A percentile compares a stretch with the other conserved stretches of the same genome.
Evolutionary conservation across 2,888 invertebrate genomes (phyloP).

Genomic region (Lycocerus yunnanus): DNA sequence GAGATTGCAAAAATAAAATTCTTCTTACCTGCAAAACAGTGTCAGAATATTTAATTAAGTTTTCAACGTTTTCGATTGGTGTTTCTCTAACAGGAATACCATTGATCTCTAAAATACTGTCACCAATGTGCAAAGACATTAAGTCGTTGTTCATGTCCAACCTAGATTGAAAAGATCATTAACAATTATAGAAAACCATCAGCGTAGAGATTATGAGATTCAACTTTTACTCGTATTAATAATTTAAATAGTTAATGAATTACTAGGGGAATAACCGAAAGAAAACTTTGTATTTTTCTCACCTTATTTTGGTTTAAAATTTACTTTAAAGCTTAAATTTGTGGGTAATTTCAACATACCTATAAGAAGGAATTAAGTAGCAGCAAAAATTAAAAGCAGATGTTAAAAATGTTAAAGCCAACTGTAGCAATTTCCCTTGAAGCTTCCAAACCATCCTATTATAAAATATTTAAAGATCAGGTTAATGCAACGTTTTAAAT

Average conservation of each 20-base stretch:
- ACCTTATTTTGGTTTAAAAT: background rate
- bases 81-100: constrained; percentile 84
- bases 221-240: background rate
- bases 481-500: background rate
- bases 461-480: constrained; percentile 19
- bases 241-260: background rate
- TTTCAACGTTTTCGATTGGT: constrained; percentile 78
- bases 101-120: constrained; percentile 90
- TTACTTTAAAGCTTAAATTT: background rate
- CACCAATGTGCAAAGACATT: constrained; percentile 88
- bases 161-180: constrained; percentile 59
- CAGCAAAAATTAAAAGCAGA: constrained; percentile 73
- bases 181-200: background rate
- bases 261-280: background rate
- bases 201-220: background rate
- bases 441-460: constrained; percentile 67
- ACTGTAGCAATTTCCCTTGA: constrained; percentile 69
- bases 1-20: background rate
- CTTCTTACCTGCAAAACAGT: constrained; percentile 71
- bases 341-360: constrained; percentile 56
- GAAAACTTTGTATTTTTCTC: background rate
- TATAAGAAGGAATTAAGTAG: constrained; percentile 65
- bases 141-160: constrained; percentile 81
- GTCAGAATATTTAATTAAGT: constrained; percentile 72
- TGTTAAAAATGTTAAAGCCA: constrained; percentile 72